phyloP scores from a whole-genome alignment of 2,888 invertebrate species.

The Caenorhabditis sp. region DNA sequence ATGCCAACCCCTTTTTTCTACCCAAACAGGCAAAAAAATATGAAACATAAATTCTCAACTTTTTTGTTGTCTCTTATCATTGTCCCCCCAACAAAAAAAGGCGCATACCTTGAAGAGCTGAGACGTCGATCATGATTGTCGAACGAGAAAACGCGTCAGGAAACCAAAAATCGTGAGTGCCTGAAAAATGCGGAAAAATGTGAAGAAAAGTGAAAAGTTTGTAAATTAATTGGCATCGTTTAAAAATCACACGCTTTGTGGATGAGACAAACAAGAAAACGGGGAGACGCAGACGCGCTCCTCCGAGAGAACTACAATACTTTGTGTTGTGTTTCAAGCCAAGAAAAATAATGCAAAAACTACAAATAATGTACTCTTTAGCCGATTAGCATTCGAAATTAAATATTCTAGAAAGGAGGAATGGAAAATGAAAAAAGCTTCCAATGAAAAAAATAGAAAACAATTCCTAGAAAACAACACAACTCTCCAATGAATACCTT shows the following conservation, averaged over 20 bases:
- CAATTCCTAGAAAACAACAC: no score
- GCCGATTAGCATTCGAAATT: no score
- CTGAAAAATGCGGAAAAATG: not conserved
- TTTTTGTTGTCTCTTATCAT: not conserved
- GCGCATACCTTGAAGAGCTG: constrained; percentile 35
- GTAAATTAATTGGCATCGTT: constrained; percentile 6
- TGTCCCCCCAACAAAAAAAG: not conserved
- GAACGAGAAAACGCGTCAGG: not conserved
- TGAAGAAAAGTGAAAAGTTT: not conserved
- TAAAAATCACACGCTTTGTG: not conserved
- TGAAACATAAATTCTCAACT: not conserved
- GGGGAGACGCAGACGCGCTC: not conserved
- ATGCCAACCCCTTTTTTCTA: no score
- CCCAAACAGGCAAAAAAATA: not conserved
- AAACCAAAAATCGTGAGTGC: not conserved
- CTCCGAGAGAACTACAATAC: not conserved
- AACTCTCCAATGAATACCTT: no score
- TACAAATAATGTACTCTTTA: no score
- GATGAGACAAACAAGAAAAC: not conserved
- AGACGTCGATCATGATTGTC: constrained; percentile 34
- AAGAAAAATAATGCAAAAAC: not conserved
- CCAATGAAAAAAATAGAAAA: no score
- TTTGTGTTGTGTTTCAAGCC: no score
- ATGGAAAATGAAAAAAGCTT: no score
- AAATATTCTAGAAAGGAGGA: no score